A percentile compares a stretch with the other conserved stretches of the same genome.
Conservation (phyloP, 2,113 vertebrate genomes). For the Malurus elegans region DNA sequence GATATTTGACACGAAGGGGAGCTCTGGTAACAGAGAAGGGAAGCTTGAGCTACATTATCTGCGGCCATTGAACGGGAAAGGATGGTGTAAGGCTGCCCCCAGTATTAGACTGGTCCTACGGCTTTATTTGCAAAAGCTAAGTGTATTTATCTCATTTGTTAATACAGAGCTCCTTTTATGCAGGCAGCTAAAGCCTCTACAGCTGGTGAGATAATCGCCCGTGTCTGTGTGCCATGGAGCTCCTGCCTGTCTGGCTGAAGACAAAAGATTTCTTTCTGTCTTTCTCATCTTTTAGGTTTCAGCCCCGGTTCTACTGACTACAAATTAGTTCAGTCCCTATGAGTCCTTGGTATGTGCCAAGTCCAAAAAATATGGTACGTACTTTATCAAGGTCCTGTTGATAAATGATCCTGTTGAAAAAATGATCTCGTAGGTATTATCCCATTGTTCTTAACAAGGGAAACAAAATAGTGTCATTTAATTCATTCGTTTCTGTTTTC, state of each 20-base stretch:
- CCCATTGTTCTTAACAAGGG: not conserved
- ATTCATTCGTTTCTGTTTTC: not conserved
- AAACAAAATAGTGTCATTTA: not conserved
- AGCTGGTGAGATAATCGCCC: not conserved
- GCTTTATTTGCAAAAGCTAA: not conserved
- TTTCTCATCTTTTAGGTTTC: not conserved
- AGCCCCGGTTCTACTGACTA: not conserved
- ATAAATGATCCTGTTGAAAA: not conserved
- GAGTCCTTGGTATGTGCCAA: not conserved
- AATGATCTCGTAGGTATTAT: not conserved
- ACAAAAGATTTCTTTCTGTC: not conserved
- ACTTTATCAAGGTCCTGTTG: not conserved
- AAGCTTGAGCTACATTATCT: rapidly evolving
- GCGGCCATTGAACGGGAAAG: not conserved
- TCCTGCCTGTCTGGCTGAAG: not conserved
- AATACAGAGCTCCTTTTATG: not conserved
- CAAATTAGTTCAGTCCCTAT: not conserved
- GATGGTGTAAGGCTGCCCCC: not conserved
- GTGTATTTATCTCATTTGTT: not conserved
- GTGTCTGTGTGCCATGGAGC: not conserved
- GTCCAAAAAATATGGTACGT: not conserved
- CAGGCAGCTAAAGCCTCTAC: not conserved
- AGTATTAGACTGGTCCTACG: not conserved
- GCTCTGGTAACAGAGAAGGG: slow-evolving; percentile 26
- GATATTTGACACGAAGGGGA: not conserved